These are phyloP conservation scores for Etia nguti DNA, from an alignment of 2,113 vertebrate genomes.

Conservation along the genomic window DNA sequence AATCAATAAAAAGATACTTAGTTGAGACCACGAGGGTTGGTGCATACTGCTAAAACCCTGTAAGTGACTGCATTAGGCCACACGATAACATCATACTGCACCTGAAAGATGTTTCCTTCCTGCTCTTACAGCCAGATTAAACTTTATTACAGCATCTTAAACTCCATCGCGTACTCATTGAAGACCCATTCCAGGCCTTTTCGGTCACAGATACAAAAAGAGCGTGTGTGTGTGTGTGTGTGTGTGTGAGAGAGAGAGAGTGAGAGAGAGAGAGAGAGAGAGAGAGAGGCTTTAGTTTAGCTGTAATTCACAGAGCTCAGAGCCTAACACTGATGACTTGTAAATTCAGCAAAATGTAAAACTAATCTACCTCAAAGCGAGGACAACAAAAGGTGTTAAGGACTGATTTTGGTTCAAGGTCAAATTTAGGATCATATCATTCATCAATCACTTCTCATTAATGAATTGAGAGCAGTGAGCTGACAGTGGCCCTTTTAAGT, in stretches of 20 bases:
- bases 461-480: neutral
- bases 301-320: neutral
- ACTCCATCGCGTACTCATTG: slow-evolving; percentile 46
- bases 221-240: neutral
- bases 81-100: slow-evolving; percentile 64
- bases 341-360: neutral
- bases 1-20: slow-evolving; percentile 64
- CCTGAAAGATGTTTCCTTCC: slow-evolving; percentile 63
- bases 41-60: slow-evolving; percentile 38
- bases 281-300: neutral
- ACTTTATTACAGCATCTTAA: slow-evolving; percentile 56
- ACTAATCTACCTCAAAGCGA: neutral
- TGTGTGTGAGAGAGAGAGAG: neutral
- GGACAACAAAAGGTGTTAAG: neutral
- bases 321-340: neutral
- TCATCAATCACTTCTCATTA: neutral
- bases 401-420: neutral
- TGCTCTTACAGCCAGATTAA: slow-evolving; percentile 60
- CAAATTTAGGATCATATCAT: neutral
- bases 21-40: slow-evolving; percentile 9
- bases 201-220: slow-evolving; percentile 6
- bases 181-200: slow-evolving; percentile 27
- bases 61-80: slow-evolving; percentile 65
- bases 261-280: too few species aligned
- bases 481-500: neutral